These are phyloP conservation scores for Phallusia fumigata DNA, from an alignment of 23 tunicate genomes.

Conservation along the genomic window DNA sequence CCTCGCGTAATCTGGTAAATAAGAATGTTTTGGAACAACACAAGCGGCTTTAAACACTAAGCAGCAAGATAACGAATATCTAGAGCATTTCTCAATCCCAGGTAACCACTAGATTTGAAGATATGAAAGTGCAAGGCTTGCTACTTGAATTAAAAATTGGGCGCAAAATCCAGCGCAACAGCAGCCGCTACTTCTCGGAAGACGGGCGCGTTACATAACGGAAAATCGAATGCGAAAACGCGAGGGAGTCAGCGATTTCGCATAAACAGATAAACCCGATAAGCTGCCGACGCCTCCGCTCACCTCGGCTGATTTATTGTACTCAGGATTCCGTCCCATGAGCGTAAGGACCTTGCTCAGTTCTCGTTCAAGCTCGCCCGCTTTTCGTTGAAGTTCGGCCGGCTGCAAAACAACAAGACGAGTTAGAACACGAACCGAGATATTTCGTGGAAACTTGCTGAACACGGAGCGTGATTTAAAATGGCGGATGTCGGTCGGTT, in stretches of 20 bases:
- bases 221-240: background rate
- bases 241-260: background rate
- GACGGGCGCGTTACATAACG: background rate
- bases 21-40: background rate
- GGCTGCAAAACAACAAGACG: background rate
- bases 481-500: too few relatives aligned
- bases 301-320: background rate
- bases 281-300: background rate
- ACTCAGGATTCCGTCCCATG: background rate
- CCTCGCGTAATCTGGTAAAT: background rate
- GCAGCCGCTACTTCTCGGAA: background rate
- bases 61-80: too few relatives aligned
- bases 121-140: too few relatives aligned
- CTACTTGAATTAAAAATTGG: too few relatives aligned
- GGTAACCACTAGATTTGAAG: too few relatives aligned
- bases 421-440: background rate
- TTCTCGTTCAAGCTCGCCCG: background rate
- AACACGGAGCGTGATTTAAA: background rate
- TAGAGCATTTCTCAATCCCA: too few relatives aligned
- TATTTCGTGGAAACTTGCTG: background rate
- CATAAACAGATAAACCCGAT: too few relatives aligned
- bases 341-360: background rate
- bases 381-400: slow-evolving; percentile 6
- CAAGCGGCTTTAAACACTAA: background rate
- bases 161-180: too few relatives aligned